Conservation (phyloP, 1,140 invertebrate genomes). For the Trachymyrmex cornetzi region DNA sequence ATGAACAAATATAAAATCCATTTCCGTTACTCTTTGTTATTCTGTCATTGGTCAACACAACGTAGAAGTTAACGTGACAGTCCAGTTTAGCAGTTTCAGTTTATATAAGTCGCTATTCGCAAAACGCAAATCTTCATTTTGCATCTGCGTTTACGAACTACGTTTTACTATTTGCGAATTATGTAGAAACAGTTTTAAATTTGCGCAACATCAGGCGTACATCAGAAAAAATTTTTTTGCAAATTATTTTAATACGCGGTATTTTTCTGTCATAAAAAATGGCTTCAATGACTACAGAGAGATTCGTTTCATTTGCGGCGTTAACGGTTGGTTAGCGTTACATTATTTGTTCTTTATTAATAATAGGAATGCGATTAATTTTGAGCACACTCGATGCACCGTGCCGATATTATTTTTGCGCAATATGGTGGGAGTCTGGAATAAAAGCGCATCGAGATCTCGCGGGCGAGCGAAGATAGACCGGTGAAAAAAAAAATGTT, state of each 20-base stretch:
- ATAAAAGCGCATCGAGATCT: conserved; percentile 61
- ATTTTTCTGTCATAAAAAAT: not conserved
- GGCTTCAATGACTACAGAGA: not conserved
- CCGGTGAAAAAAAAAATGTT: conserved; percentile 61
- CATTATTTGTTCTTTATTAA: conserved; percentile 23
- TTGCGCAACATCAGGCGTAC: not conserved
- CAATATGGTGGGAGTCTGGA: conserved; percentile 28
- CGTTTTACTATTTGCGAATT: no score
- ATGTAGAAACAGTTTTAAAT: no score
- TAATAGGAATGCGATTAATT: not conserved
- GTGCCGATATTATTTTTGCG: conserved; percentile 42
- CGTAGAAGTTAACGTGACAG: no score
- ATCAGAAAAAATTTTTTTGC: not conserved
- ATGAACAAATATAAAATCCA: no score
- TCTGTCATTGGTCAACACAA: no score
- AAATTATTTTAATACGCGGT: not conserved
- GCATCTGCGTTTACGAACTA: no score
- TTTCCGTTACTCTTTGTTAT: no score
- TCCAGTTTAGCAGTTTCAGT: no score
- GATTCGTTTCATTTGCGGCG: not conserved
- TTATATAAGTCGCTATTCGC: no score
- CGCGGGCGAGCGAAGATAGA: conserved; percentile 43
- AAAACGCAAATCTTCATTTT: no score
- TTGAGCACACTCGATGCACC: conserved; percentile 23
- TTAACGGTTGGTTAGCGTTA: not conserved